Evolutionary conservation across 2,888 invertebrate species (phyloP).

Genomic region (Melinopterus prodromus): DNA sequence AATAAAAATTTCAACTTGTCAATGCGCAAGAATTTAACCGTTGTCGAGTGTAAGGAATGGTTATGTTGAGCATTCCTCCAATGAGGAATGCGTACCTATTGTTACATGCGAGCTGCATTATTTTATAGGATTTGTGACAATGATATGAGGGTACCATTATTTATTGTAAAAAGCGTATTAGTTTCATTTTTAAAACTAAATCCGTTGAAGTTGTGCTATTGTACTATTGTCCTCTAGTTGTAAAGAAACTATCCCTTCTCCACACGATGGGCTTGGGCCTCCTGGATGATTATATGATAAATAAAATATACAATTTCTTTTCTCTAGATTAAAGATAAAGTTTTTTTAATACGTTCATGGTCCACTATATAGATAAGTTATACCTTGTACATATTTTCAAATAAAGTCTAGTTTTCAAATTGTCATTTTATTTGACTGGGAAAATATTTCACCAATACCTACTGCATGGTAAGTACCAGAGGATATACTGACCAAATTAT

Average conservation of each 20-base stretch:
- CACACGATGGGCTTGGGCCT: not conserved
- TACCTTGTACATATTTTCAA: not conserved
- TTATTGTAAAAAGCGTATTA: not conserved
- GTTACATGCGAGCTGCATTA: not conserved
- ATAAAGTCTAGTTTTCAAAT: not conserved
- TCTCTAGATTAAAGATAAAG: not conserved
- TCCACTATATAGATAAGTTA: constrained; percentile 4
- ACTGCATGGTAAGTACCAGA: too few relatives aligned
- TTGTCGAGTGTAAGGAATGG: too few relatives aligned
- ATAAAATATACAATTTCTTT: not conserved
- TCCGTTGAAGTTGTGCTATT: not conserved
- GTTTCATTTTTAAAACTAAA: not conserved
- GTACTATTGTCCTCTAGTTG: not conserved
- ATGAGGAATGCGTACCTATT: not conserved
- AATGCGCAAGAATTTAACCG: too few relatives aligned
- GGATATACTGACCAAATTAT: too few relatives aligned
- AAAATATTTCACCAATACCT: too few relatives aligned
- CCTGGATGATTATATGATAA: not conserved
- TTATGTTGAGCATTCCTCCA: too few relatives aligned
- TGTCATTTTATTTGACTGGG: not conserved
- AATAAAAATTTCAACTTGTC: constrained; percentile 17
- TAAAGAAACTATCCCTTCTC: not conserved
- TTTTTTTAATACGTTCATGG: not conserved
- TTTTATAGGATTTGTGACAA: not conserved
- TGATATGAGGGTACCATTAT: not conserved